Evolutionary conservation across 1,140 invertebrate genomes (phyloP).

Genomic region (Microplitis demolitor): DNA sequence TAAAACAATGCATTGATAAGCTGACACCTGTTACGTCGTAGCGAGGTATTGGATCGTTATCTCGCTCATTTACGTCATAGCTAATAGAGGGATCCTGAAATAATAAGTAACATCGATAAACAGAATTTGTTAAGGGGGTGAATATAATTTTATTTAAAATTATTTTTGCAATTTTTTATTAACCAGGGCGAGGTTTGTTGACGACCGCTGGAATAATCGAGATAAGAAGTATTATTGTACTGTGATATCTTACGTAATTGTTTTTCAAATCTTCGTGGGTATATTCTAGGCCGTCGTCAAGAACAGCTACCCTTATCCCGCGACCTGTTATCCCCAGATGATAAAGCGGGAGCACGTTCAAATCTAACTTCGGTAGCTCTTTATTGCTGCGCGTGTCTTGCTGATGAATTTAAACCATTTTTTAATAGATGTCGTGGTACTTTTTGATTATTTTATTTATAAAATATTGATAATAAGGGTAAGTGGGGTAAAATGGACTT

Average conservation of each 20-base stretch:
- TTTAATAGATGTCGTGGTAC: conserved; percentile 9
- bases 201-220: too few relatives aligned
- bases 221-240: not conserved
- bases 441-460: not conserved
- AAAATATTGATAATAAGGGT: not conserved
- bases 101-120: conserved; percentile 16
- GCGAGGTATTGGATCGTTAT: conserved; percentile 75
- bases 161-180: too few relatives aligned
- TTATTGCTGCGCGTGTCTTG: conserved; percentile 51
- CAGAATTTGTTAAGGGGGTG: not conserved
- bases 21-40: conserved; percentile 63
- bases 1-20: not conserved
- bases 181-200: too few relatives aligned
- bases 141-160: too few relatives aligned
- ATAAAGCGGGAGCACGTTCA: conserved; percentile 82
- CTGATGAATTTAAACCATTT: conserved; percentile 23
- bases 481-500: too few relatives aligned
- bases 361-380: conserved; percentile 70
- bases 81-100: conserved; percentile 80
- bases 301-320: conserved; percentile 78
- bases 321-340: conserved; percentile 77
- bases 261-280: conserved; percentile 77
- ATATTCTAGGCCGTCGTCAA: conserved; percentile 88
- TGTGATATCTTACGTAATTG: conserved; percentile 74
- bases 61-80: conserved; percentile 81